Evolutionary conservation across 2,888 invertebrate species (phyloP).

Genomic region (Helicoverpa assulta): DNA sequence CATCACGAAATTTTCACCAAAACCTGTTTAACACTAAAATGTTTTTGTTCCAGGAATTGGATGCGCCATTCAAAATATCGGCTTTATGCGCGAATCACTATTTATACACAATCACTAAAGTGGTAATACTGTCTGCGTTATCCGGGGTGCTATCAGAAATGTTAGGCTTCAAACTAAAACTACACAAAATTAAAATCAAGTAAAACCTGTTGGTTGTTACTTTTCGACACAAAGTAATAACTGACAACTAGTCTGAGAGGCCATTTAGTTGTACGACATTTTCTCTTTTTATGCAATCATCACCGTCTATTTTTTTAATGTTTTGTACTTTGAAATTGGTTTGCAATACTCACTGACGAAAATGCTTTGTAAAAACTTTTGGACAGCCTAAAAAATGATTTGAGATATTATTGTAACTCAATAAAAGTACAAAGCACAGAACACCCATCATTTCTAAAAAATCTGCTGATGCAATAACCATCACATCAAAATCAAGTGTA

Average conservation of each 20-base stretch:
- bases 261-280: constrained; percentile 44
- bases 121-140: constrained; percentile 98
- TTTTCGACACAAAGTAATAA: constrained; percentile 10
- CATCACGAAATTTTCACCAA: too few relatives aligned
- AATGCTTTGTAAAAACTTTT: too few relatives aligned
- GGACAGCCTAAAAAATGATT: too few relatives aligned
- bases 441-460: too few relatives aligned
- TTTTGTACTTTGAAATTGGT: too few relatives aligned
- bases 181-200: constrained; percentile 98
- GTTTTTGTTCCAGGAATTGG: constrained; percentile 93
- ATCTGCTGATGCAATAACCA: too few relatives aligned
- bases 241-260: constrained; percentile 48
- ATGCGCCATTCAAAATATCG: constrained; percentile 99
- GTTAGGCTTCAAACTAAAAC: constrained; percentile 98
- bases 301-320: constrained; percentile 8
- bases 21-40: neutral
- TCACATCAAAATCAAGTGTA: too few relatives aligned
- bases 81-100: constrained; percentile 98
- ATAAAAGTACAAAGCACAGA: too few relatives aligned
- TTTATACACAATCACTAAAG: constrained; percentile 98
- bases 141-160: constrained; percentile 99
- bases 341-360: too few relatives aligned
- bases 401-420: too few relatives aligned
- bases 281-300: constrained; percentile 10
- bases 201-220: constrained; percentile 71